Percentiles rank a stretch among this genome's conserved stretches.
These are phyloP conservation scores for Microplitis mediator DNA, from an alignment of 1,140 invertebrate species.

Conservation along the genomic window DNA sequence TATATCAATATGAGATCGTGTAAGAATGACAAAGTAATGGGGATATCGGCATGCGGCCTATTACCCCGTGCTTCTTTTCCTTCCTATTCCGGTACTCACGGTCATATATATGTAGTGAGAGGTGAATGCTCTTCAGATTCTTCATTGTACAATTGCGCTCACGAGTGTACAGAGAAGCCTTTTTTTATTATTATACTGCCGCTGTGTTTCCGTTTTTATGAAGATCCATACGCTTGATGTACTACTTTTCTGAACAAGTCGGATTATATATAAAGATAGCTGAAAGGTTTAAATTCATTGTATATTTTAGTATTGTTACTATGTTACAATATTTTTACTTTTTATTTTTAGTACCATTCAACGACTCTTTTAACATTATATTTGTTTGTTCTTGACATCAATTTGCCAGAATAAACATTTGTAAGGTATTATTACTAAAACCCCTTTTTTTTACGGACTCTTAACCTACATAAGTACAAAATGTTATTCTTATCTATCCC, in stretches of 20 bases:
- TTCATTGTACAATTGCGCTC: conserved; percentile 12
- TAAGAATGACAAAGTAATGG: conserved; percentile 17
- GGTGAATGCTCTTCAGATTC: conserved; percentile 22
- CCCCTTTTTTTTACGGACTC: too few species aligned
- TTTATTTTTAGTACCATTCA: not conserved
- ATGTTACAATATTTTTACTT: not conserved
- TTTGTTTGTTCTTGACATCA: not conserved
- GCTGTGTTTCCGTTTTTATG: conserved; percentile 13
- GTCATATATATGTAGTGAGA: not conserved
- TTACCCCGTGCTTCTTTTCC: not conserved
- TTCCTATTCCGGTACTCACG: not conserved
- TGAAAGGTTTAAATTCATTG: not conserved
- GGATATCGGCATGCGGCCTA: conserved; percentile 19
- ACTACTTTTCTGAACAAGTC: not conserved
- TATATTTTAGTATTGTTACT: not conserved
- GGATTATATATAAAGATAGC: not conserved
- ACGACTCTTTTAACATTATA: not conserved
- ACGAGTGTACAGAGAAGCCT: not conserved
- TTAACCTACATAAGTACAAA: too few species aligned
- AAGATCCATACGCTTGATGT: not conserved
- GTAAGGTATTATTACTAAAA: not conserved
- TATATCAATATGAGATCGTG: conserved; percentile 18
- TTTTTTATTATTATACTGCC: conserved; percentile 16
- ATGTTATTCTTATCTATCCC: too few species aligned
- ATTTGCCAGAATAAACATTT: not conserved